Conservation (phyloP, 92 coral and sea anemone genomes). For the Nematostella vectensis region DNA sequence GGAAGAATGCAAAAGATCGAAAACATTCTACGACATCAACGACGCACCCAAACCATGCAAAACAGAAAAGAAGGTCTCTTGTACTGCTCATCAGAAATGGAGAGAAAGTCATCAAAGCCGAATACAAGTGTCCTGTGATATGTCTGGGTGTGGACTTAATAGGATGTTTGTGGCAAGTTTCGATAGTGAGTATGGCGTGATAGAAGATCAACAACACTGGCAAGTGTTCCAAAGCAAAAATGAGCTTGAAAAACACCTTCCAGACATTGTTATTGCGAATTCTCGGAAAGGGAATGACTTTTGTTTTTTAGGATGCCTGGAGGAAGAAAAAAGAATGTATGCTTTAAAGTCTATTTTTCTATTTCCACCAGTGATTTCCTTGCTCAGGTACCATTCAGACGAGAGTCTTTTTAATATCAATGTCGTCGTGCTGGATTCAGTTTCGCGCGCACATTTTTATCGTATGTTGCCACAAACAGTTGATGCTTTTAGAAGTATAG, state of each 20-base stretch:
- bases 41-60: conserved; percentile 19
- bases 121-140: conserved; percentile 27
- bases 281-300: conserved; percentile 41
- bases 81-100: conserved; percentile 6
- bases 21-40: conserved; percentile 13
- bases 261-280: conserved; percentile 15
- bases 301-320: conserved; percentile 36
- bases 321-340: conserved; percentile 1
- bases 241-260: conserved; percentile 24
- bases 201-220: conserved; percentile 32
- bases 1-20: conserved; percentile 37
- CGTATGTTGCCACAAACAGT: conserved; percentile 57
- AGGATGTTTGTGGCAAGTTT: conserved; percentile 40
- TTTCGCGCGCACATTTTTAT: conserved; percentile 67
- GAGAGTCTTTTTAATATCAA: conserved; percentile 30
- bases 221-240: conserved; percentile 9
- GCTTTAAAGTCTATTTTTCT: conserved; percentile 15
- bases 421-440: conserved; percentile 58
- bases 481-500: conserved; percentile 23
- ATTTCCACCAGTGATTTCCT: conserved; percentile 35
- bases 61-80: conserved; percentile 1
- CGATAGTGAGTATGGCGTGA: conserved; percentile 31
- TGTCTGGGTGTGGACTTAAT: conserved; percentile 31
- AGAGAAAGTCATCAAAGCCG: neutral
- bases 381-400: neutral